phyloP scores from a whole-genome alignment of 2,797 vertebrate genomes.

The Echiichthys vipera region DNA sequence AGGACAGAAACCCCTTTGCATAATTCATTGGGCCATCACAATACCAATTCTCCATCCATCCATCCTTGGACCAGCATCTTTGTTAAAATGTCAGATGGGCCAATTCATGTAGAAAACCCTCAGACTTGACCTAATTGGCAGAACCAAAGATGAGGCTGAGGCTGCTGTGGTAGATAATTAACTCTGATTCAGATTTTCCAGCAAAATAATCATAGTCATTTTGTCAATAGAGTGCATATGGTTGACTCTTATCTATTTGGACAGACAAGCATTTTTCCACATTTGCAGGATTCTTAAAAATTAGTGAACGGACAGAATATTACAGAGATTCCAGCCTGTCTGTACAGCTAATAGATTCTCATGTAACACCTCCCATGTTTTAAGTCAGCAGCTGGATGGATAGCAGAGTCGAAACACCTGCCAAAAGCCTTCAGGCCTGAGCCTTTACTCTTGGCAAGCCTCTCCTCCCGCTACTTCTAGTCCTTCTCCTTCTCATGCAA shows the following conservation, averaged over 20 bases:
- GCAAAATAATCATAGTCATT: not conserved
- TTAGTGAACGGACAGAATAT: constrained; percentile 45
- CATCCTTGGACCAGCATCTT: constrained; percentile 39
- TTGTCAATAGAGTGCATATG: constrained; percentile 13
- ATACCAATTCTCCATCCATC: constrained; percentile 37
- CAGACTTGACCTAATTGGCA: constrained; percentile 56
- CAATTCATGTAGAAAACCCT: constrained; percentile 59
- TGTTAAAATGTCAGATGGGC: constrained; percentile 61
- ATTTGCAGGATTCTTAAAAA: constrained; percentile 24
- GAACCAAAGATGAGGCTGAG: constrained; percentile 32
- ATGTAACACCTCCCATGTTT: constrained; percentile 69
- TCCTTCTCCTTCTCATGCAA: constrained; percentile 76
- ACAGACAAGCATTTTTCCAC: constrained; percentile 10
- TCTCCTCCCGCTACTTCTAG: constrained; percentile 70
- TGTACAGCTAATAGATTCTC: constrained; percentile 61
- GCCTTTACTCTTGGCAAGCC: constrained; percentile 72
- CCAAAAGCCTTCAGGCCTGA: constrained; percentile 74
- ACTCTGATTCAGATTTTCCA: constrained; percentile 49
- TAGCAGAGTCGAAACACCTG: constrained; percentile 77
- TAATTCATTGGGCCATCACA: constrained; percentile 60
- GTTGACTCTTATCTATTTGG: constrained; percentile 17
- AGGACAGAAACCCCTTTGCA: constrained; percentile 35
- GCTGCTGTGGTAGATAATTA: constrained; percentile 32
- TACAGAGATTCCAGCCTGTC: constrained; percentile 48
- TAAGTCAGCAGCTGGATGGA: constrained; percentile 75